Evolutionary conservation across 2,113 vertebrate genomes (phyloP).

Genomic region (Hassar affinis): DNA sequence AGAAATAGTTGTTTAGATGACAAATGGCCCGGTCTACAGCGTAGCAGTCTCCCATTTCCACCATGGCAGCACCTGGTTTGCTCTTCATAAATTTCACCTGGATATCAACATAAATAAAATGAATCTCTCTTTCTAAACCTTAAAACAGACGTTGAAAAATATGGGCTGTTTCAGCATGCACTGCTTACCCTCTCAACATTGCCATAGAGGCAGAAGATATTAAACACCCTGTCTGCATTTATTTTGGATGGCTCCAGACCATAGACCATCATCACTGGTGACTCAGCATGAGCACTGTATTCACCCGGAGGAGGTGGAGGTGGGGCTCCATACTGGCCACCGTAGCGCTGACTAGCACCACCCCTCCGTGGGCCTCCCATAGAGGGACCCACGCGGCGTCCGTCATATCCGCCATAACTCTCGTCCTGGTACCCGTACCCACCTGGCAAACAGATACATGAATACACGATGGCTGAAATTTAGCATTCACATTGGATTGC

Average conservation of each 20-base stretch:
- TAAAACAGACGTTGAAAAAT: not conserved
- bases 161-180: slow-evolving; percentile 39
- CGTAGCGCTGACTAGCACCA: slow-evolving; percentile 75
- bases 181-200: slow-evolving; percentile 90
- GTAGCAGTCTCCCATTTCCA: slow-evolving; percentile 93
- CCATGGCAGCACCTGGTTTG: slow-evolving; percentile 93
- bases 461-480: no score
- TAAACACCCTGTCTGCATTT: slow-evolving; percentile 90
- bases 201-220: slow-evolving; percentile 91
- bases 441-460: slow-evolving; percentile 26
- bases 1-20: slow-evolving; percentile 92
- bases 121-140: not conserved
- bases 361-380: slow-evolving; percentile 78
- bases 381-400: slow-evolving; percentile 83
- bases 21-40: slow-evolving; percentile 89
- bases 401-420: slow-evolving; percentile 86
- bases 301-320: slow-evolving; percentile 80
- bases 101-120: not conserved
- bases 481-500: not conserved
- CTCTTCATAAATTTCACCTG: slow-evolving; percentile 98
- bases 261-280: slow-evolving; percentile 91
- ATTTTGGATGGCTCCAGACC: slow-evolving; percentile 86
- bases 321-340: slow-evolving; percentile 81
- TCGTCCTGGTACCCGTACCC: slow-evolving; percentile 86
- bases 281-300: slow-evolving; percentile 86